Base-by-base conservation (phyloP, 2,888 invertebrate species). In the Bembecia ichneumoniformis region DNA sequence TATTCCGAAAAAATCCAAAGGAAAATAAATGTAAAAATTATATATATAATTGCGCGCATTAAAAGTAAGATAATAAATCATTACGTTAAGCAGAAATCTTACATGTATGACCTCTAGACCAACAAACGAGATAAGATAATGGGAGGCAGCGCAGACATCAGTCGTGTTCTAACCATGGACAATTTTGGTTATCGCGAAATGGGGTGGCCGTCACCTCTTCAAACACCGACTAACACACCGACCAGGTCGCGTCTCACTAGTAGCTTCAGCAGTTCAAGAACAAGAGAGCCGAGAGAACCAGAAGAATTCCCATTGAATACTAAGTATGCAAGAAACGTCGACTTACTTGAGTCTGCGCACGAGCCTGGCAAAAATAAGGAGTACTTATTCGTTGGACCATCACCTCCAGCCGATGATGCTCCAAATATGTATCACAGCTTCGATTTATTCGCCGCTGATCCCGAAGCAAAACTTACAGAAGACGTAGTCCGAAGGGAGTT, bases 381-480 rank as follows among this genome's bases (percentile, higher is more conserved):
- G 73, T 93, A 92, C 66, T 90, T 94, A 78, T 93, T 94, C 68
- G 93, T 92, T 55, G 94, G 94, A 13, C 93, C 93, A 11, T 92
- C 94, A 4, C 94, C 94, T 11, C 94, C 94, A 2, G 92, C 93
- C 45, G 94, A 94, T 77, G 93, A 93, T 81, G 92, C 92, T 3
- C 92, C 93, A 47, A 92, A 92, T 60, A 90, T 93, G 84, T 93
- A 93, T 74, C 93, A 94, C 60, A 94, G 92, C 69, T 93, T 93
- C 55, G 92, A 92, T 63, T 89, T 92, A 56, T 88, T 90, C 14
- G 90, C 90, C 36, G 90, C 91, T 43, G 91, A 93, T 60, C 88
- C 91, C 44, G 91, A 91, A 61, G 92, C 92, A 52, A 91, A 91
- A 65, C 84, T 93, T 57, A 92, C 92, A 51, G 89, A 91, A 69